These are phyloP conservation scores for Petrocephalus schoutedeni DNA, from an alignment of 2,797 vertebrate species.

Conservation along the genomic window DNA sequence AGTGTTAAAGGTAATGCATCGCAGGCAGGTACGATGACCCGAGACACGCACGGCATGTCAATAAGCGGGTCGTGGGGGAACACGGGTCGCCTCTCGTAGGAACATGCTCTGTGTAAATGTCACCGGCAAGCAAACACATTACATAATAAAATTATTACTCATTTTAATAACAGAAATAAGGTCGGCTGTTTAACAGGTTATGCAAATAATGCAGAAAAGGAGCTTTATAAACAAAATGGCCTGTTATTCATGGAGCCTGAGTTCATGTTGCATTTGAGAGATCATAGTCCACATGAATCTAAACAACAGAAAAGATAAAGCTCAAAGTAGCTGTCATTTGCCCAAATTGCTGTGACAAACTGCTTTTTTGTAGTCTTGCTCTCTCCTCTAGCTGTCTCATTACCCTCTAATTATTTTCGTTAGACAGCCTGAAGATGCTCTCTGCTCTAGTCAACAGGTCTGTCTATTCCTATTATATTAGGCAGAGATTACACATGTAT, in stretches of 20 bases:
- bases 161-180: not conserved
- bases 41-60: conserved; percentile 9
- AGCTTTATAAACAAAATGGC: not conserved
- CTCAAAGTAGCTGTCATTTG: not conserved
- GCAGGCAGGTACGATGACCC: not conserved
- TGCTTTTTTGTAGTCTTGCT: not conserved
- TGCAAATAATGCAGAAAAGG: not conserved
- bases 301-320: not conserved
- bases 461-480: not conserved
- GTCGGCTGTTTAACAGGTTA: not conserved
- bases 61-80: not conserved
- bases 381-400: not conserved
- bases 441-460: not conserved
- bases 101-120: not conserved
- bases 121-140: not conserved
- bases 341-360: not conserved
- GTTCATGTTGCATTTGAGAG: not conserved
- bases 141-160: not conserved
- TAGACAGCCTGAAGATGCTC: not conserved
- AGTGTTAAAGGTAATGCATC: conserved; percentile 27
- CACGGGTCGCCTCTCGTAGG: not conserved
- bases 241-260: not conserved
- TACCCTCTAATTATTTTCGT: not conserved
- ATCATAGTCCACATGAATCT: not conserved
- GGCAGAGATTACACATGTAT: not conserved